A percentile compares a stretch with the other conserved stretches of the same genome.
Conservation (phyloP, 2,888 invertebrate genomes). For the Dicycla oo region DNA sequence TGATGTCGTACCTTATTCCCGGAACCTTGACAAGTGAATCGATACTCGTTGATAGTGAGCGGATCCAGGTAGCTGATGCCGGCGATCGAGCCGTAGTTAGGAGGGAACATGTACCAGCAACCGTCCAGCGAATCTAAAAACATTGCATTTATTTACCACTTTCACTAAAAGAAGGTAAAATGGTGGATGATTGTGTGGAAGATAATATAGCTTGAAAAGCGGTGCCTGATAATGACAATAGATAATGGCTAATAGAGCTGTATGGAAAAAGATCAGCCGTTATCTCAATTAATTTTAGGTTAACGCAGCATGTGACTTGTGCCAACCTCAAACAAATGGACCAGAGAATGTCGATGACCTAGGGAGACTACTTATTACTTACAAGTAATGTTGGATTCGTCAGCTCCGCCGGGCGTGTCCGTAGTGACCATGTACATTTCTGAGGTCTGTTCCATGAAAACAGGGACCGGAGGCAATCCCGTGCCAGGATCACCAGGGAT, state of each 20-base stretch:
- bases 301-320: too few relatives aligned
- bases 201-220: background rate
- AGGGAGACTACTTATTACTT: slow-evolving; percentile 58
- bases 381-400: slow-evolving; percentile 79
- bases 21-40: slow-evolving; percentile 83
- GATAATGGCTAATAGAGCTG: too few relatives aligned
- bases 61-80: slow-evolving; percentile 86
- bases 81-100: slow-evolving; percentile 87
- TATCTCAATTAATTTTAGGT: background rate
- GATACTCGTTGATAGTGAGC: slow-evolving; percentile 82
- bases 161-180: background rate
- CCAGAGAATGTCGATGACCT: background rate
- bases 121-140: slow-evolving; percentile 82
- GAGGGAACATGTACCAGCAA: slow-evolving; percentile 87
- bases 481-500: slow-evolving; percentile 85
- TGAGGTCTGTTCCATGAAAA: slow-evolving; percentile 81
- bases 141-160: background rate
- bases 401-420: slow-evolving; percentile 32
- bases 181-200: background rate
- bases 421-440: slow-evolving; percentile 69
- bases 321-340: too few relatives aligned
- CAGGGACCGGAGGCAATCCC: slow-evolving; percentile 80
- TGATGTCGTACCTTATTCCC: slow-evolving; percentile 78
- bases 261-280: too few relatives aligned
- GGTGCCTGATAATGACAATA: too few relatives aligned